Percentiles rank a stretch among this genome's conserved stretches.
Conservation (phyloP, 35 echinoderm and acorn worm genomes). For the Holothuria glaberrima region DNA sequence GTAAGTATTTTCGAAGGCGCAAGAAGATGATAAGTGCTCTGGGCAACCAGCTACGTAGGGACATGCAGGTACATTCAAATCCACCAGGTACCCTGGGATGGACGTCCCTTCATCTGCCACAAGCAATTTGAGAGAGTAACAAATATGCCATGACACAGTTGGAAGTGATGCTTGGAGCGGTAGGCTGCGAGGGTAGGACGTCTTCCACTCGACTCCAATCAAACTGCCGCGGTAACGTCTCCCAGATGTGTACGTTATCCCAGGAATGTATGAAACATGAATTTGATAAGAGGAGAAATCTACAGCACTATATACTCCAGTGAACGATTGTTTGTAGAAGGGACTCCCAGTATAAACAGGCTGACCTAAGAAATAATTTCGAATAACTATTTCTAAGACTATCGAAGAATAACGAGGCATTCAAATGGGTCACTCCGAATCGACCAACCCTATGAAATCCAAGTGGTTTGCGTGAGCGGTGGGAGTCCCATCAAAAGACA, state of each 20-base stretch:
- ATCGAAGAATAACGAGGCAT: no score
- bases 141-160: constrained; percentile 40
- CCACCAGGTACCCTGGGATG: not conserved
- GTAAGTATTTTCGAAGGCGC: no score
- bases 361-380: no score
- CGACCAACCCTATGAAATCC: no score
- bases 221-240: constrained; percentile 28
- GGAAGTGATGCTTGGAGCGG: not conserved
- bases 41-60: not conserved
- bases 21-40: not conserved
- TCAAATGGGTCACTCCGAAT: no score
- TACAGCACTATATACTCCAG: not conserved
- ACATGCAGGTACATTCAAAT: not conserved
- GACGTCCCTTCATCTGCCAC: not conserved
- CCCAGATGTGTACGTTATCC: constrained; percentile 51
- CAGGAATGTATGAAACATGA: constrained; percentile 19
- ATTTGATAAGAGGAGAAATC: not conserved
- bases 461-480: no score
- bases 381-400: no score
- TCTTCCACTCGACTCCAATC: constrained; percentile 30
- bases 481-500: no score
- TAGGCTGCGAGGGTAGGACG: constrained; percentile 28
- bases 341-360: no score
- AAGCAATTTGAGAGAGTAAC: constrained; percentile 26
- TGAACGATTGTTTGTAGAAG: no score